phyloP scores from a whole-genome alignment of 2,888 invertebrate genomes.

The Parnassius smintheus region DNA sequence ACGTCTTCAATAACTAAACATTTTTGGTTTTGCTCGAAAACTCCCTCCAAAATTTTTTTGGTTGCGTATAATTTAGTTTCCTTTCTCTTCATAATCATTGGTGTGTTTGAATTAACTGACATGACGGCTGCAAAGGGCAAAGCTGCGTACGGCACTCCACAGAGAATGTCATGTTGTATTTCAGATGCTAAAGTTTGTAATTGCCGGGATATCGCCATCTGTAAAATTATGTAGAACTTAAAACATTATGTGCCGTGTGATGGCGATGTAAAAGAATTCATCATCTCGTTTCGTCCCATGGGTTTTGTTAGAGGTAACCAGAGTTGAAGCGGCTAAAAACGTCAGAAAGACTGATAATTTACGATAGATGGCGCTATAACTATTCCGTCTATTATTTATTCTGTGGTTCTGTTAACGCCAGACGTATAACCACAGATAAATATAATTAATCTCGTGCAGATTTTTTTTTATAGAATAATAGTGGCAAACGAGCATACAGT shows the following conservation, averaged over 20 bases:
- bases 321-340: too few species aligned
- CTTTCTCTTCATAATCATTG: constrained; percentile 95
- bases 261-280: too few species aligned
- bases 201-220: constrained; percentile 61
- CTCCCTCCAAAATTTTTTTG: constrained; percentile 95
- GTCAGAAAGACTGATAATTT: too few species aligned
- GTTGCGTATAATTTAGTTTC: constrained; percentile 97
- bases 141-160: constrained; percentile 98
- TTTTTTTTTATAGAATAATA: too few species aligned
- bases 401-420: too few species aligned
- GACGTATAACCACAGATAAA: too few species aligned
- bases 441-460: too few species aligned
- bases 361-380: too few species aligned
- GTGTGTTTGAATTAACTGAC: constrained; percentile 84
- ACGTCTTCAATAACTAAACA: constrained; percentile 97
- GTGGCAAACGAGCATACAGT: too few species aligned
- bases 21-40: constrained; percentile 82
- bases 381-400: too few species aligned
- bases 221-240: constrained; percentile 33
- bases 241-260: not conserved
- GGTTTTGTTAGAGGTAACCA: too few species aligned
- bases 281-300: too few species aligned
- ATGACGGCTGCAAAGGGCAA: constrained; percentile 95
- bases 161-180: constrained; percentile 85
- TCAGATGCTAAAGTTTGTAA: constrained; percentile 53